Evolutionary conservation across 2,888 invertebrate species (phyloP), one percentile per base, ranked within the genome.

Genomic region (Clistopyga incitator): DNA sequence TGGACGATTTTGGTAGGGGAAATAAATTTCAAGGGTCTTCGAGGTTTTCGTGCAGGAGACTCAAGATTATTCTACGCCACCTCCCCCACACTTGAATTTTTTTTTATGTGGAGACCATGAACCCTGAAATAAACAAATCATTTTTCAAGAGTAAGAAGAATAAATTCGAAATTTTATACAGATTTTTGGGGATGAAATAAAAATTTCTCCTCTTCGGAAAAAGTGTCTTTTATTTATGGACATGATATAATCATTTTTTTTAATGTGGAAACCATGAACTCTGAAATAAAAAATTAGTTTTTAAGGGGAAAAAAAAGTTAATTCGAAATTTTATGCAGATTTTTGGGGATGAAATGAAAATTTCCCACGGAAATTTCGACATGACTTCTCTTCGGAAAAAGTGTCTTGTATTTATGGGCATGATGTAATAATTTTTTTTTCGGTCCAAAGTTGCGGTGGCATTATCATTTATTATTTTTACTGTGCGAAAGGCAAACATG

Each of bases 401-500:
- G 45, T 77, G 11, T 54, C 52, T 65, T 10, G 23, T 13, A 23
- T 52, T 64, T 18, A 38, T 10, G 0, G 13, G 8, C 42, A 20
- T 1, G 34, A 45, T 10, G 23, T 23, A 47, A 20, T 23, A 38
- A 54, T 64, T 78, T 78, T 83, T 82, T 82, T 81, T 84, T 64
- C 82, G 70, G 42, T n/a, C n/a, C 25, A 15, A 52, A 18, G 42
- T 10, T 81, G 18, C 78, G 45, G 45, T 50, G 65, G 78, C 45
- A 86, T 87, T 84, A 86, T 87, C 86, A 88, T 89, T 89, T 86
- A 88, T 85, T 85, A 88, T 88, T 90, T 87, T 88, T 88, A 90
- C 87, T 90, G 90, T 91, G 91, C 89, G 91, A 91, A 91, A 91
- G 81, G 88, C 87, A 91, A 91, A 91, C 89, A 90, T 52, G 72